These are phyloP conservation scores for Lepidochrysops patricia DNA, from an alignment of 2,888 invertebrate genomes.

Conservation along the genomic window DNA sequence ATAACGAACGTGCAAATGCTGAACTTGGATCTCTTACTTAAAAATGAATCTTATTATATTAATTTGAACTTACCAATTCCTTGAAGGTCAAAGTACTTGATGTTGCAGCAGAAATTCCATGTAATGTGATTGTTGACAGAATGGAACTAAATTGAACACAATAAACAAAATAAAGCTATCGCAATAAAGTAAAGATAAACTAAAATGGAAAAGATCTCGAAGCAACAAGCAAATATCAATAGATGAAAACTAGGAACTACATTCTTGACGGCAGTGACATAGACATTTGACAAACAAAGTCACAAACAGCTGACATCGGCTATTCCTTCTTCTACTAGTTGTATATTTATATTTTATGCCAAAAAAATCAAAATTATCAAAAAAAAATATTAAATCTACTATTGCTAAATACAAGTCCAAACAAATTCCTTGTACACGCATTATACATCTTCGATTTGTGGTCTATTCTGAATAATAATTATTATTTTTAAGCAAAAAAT, in stretches of 20 bases:
- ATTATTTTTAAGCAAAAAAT: too few relatives aligned
- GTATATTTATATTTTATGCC: not conserved
- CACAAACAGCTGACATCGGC: not conserved
- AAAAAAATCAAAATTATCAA: not conserved
- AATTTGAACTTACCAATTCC: slow-evolving; percentile 11
- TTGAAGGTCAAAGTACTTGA: slow-evolving; percentile 6
- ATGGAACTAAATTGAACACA: not conserved
- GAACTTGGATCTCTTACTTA: slow-evolving; percentile 2
- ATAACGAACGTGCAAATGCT: slow-evolving; percentile 31
- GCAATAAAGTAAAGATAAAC: not conserved
- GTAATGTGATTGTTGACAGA: not conserved
- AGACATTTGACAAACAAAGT: not conserved
- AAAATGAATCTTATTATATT: slow-evolving; percentile 1
- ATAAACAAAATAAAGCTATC: not conserved
- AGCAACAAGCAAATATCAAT: not conserved
- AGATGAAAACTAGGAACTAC: not conserved
- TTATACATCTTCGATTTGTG: too few relatives aligned
- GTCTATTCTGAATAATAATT: too few relatives aligned
- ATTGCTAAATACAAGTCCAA: too few relatives aligned
- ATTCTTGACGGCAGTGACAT: not conserved
- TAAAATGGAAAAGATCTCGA: not conserved
- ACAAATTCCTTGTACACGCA: too few relatives aligned
- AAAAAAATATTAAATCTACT: not conserved
- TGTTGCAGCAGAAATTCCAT: not conserved
- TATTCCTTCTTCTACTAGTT: not conserved